phyloP scores from a whole-genome alignment of 2,113 vertebrate genomes.

The Aldabrachelys gigantea region DNA sequence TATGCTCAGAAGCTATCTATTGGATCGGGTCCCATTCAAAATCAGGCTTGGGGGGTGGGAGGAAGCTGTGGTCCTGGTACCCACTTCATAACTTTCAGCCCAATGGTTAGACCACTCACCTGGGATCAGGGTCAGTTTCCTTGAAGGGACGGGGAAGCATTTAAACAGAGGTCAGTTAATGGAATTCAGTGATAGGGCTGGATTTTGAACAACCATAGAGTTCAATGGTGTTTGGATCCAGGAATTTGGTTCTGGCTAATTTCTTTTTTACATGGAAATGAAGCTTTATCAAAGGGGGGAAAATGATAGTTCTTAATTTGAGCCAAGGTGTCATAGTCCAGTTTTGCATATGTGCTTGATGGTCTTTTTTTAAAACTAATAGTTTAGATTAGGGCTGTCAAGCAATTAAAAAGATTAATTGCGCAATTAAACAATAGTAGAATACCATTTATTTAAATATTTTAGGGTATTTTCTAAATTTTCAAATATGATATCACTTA shows the following conservation, averaged over 20 bases:
- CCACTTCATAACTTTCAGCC: neutral
- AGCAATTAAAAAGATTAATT: too few species aligned
- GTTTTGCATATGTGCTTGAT: neutral
- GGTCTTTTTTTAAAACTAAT: neutral
- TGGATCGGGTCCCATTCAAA: neutral
- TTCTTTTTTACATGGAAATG: neutral
- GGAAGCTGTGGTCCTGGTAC: neutral
- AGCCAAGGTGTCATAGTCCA: neutral
- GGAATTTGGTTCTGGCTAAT: neutral
- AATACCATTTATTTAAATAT: too few species aligned
- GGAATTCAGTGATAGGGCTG: neutral
- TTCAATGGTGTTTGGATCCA: neutral
- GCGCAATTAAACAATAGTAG: too few species aligned
- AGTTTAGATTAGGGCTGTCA: neutral
- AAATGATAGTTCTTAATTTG: neutral
- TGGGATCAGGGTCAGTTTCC: neutral
- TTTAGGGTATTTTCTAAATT: too few species aligned
- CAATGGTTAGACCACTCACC: neutral
- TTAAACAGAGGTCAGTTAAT: neutral
- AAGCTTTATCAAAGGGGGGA: neutral
- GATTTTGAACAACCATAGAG: neutral
- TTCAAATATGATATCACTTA: too few species aligned
- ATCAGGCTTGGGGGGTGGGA: too few species aligned
- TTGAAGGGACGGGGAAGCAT: neutral
- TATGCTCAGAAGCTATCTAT: neutral